Base-by-base conservation (phyloP, 2,797 vertebrate species). In the Melanogrammus aeglefinus region DNA sequence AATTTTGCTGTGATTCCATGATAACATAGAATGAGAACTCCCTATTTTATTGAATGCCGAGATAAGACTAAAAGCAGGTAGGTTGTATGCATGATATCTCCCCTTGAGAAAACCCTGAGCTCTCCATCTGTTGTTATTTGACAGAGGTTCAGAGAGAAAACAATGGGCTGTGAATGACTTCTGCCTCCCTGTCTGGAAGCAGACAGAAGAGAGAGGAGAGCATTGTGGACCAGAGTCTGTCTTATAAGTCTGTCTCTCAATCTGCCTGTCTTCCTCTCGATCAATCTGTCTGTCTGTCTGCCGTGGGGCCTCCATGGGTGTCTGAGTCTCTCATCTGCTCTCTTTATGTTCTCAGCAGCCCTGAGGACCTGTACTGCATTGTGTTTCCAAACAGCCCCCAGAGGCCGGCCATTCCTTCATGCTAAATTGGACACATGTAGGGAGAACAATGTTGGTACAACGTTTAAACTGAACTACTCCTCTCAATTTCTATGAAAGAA, bases 161-260 rank as follows among this genome's bases (percentile, higher is more conserved):
- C 82, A 85, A 86, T 81, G 75, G 79, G 69, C 75, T 57, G 57
- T 66, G 3, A 5, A 31, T 29, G 41, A 13, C 29, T 80, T 21
- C 36, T 44, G 71, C 83, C 85, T 85, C 83, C n/a, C 86, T 88
- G 84, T 90, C 71, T 88, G 77, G 80, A 77, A 44, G 84, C 77
- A 81, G 81, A 72, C 74, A 70, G 78, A 76, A 83, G 47, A 63
- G 57, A 69, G 63, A 69, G 63, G 12, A 69, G n/a, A 27, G 63
- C 24, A 69, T 69, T 69, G 3, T 8, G 63, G 63, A 69, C 63
- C 24, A 69, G 8, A 69, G 63, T 24, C 63, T 69, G 63, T 81
- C 85, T 85, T 86, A 84, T 72, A 21, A 51, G 72, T 36, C 38
- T 71, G 76, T 75, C 35, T 51, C 12, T 47, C 82, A 78, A 2